phyloP scores from a whole-genome alignment of 2,888 invertebrate species.

The Drosophila aldrichi region DNA sequence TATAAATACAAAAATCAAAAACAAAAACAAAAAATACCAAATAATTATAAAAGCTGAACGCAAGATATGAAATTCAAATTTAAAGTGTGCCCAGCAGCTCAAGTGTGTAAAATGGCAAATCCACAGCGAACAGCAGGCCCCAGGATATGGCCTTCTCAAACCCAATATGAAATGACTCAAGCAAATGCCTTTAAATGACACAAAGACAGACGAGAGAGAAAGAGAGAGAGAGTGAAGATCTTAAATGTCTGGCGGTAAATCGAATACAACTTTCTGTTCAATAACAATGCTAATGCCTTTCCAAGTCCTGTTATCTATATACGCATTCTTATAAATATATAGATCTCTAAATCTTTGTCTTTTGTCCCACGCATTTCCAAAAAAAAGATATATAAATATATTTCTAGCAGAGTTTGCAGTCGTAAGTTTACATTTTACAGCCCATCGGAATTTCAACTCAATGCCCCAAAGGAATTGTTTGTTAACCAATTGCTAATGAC shows the following conservation, averaged over 20 bases:
- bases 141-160: slow-evolving; percentile 45
- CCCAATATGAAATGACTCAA: slow-evolving; percentile 35
- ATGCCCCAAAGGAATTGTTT: slow-evolving; percentile 67
- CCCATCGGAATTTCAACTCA: slow-evolving; percentile 54
- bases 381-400: slow-evolving; percentile 22
- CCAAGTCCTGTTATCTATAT: slow-evolving; percentile 76
- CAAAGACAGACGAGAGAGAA: slow-evolving; percentile 17
- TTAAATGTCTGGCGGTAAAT: slow-evolving; percentile 82
- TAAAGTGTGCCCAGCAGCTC: slow-evolving; percentile 62
- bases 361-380: slow-evolving; percentile 48
- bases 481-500: slow-evolving; percentile 36
- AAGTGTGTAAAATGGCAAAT: slow-evolving; percentile 45
- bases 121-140: slow-evolving; percentile 50
- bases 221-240: slow-evolving; percentile 33
- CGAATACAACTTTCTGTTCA: slow-evolving; percentile 63
- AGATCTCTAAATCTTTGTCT: slow-evolving; percentile 49
- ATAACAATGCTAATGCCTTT: slow-evolving; percentile 74
- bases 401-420: slow-evolving; percentile 68
- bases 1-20: slow-evolving; percentile 36
- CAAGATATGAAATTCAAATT: slow-evolving; percentile 66
- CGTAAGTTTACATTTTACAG: slow-evolving; percentile 80
- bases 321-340: slow-evolving; percentile 41
- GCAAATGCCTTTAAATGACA: slow-evolving; percentile 40
- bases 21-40: slow-evolving; percentile 31
- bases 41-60: slow-evolving; percentile 57